Conservation (phyloP, 2,888 invertebrate species). For the Galerucella calmariensis region DNA sequence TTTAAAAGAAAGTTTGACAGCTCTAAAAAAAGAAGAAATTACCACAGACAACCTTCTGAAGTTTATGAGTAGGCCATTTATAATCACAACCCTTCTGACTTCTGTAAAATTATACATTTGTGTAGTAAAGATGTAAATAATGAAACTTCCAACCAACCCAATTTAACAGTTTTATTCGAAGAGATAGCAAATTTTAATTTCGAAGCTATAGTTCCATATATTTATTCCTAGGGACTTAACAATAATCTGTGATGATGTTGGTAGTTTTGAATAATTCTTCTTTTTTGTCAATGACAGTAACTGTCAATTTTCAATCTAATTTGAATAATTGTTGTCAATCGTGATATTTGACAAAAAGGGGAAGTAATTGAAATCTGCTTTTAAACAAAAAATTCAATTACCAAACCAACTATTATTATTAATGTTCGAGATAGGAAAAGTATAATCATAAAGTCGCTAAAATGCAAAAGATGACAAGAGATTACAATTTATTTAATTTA, state of each 20-base stretch:
- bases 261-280: background rate
- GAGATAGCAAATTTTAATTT: too few species aligned
- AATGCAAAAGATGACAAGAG: slow-evolving; percentile 80
- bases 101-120: too few species aligned
- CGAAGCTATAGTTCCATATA: too few species aligned
- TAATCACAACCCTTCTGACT: too few species aligned
- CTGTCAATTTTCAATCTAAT: slow-evolving; percentile 11
- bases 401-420: slow-evolving; percentile 23
- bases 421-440: slow-evolving; percentile 21
- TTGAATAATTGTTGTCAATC: slow-evolving; percentile 17
- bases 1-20: slow-evolving; percentile 19
- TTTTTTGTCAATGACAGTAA: slow-evolving; percentile 5
- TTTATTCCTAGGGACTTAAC: too few species aligned
- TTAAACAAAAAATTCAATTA: slow-evolving; percentile 31
- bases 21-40: background rate
- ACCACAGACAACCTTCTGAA: background rate
- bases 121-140: too few species aligned
- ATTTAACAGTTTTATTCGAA: too few species aligned
- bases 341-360: slow-evolving; percentile 38
- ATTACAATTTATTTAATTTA: slow-evolving; percentile 99
- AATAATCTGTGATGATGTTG: background rate
- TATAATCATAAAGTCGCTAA: slow-evolving; percentile 40
- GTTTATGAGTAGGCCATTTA: background rate
- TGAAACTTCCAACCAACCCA: too few species aligned
- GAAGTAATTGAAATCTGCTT: slow-evolving; percentile 27